Evolutionary conservation across 2,113 vertebrate species (phyloP).

Genomic region (Oxyruncus cristatus): DNA sequence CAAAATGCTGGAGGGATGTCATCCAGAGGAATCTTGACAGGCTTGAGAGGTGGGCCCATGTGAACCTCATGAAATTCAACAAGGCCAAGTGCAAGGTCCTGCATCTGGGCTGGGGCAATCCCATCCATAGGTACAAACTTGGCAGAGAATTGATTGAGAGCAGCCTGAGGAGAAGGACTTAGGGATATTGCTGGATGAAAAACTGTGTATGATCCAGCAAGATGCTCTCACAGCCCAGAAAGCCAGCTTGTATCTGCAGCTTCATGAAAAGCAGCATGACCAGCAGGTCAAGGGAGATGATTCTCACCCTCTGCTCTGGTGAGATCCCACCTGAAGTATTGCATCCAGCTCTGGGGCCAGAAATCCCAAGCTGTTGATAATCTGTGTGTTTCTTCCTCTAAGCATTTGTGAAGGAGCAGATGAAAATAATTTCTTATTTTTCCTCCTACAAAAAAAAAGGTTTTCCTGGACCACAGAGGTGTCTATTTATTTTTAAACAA

Average conservation of each 20-base stretch:
- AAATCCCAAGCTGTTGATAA: background rate
- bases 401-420: background rate
- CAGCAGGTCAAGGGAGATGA: background rate
- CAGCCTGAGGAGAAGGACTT: background rate
- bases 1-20: fast-evolving
- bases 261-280: background rate
- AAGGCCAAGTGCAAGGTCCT: background rate
- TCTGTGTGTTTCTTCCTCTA: background rate
- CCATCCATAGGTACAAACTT: background rate
- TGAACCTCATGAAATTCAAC: background rate
- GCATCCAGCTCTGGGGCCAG: background rate
- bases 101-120: fast-evolving
- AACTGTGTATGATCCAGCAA: background rate
- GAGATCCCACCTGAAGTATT: background rate
- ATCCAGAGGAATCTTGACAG: background rate
- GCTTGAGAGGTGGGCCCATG: background rate
- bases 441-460: background rate
- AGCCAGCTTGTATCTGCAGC: background rate
- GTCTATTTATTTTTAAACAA: background rate
- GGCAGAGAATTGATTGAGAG: background rate
- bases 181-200: background rate
- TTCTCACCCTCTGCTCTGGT: background rate
- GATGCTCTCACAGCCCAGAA: background rate
- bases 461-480: background rate
- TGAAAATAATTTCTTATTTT: background rate